Conservation (phyloP, 2,888 invertebrate genomes). For the Cotesia congregata region DNA sequence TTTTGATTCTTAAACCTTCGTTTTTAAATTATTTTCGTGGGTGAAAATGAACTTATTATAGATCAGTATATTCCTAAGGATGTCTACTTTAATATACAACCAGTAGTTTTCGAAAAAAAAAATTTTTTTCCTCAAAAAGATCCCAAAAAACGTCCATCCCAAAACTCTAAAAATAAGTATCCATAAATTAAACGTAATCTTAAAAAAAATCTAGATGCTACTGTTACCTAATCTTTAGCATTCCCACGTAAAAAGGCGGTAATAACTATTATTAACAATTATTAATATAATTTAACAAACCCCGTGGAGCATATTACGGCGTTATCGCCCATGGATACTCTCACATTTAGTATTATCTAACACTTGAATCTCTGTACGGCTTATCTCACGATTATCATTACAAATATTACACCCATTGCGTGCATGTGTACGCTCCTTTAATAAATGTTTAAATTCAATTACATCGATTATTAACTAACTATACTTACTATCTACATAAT, state of each 20-base stretch:
- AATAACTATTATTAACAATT: neutral
- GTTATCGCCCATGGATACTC: neutral
- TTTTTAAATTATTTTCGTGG: too few relatives aligned
- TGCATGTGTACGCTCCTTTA: neutral
- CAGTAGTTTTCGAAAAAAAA: too few relatives aligned
- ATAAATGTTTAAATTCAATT: neutral
- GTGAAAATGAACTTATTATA: too few relatives aligned
- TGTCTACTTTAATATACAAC: too few relatives aligned
- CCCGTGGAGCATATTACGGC: neutral
- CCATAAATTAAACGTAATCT: too few relatives aligned
- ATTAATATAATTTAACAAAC: neutral
- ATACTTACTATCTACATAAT: neutral
- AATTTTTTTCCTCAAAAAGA: too few relatives aligned
- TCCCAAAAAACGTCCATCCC: too few relatives aligned
- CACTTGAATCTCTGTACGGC: neutral
- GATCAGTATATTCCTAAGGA: too few relatives aligned
- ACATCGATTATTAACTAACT: slow-evolving; percentile 1
- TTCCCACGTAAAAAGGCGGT: neutral
- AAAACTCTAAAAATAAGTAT: too few relatives aligned
- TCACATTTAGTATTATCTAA: neutral
- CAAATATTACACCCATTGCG: neutral
- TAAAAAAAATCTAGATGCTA: neutral
- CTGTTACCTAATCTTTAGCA: neutral
- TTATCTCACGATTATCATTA: slow-evolving; percentile 1
- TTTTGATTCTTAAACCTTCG: too few relatives aligned